A percentile compares a stretch with the other conserved stretches of the same genome.
These are phyloP conservation scores for Molossus alvarezi DNA, from an alignment of 2,797 vertebrate genomes.

Conservation along the genomic window DNA sequence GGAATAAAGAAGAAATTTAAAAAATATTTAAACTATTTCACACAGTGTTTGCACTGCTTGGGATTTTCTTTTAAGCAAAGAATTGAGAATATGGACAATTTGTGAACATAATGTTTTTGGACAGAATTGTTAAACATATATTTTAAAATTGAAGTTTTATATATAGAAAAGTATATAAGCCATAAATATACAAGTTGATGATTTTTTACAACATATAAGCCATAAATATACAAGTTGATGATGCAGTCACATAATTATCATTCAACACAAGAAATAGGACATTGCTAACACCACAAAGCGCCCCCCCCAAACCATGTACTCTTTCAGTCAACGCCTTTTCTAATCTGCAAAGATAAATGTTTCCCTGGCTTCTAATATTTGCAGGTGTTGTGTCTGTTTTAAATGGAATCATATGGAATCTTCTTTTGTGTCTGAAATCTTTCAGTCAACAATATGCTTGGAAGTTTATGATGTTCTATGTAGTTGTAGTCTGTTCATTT, in stretches of 20 bases:
- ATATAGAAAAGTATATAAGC: background rate
- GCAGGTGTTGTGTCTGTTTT: background rate
- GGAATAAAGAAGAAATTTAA: background rate
- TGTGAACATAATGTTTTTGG: background rate
- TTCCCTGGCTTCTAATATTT: background rate
- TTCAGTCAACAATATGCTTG: background rate
- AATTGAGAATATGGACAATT: background rate
- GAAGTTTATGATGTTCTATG: background rate
- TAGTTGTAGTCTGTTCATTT: background rate
- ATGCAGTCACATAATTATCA: background rate
- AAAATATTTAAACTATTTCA: constrained; percentile 11
- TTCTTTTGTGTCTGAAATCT: background rate
- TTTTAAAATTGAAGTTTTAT: background rate
- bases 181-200: background rate
- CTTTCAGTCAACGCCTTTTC: background rate
- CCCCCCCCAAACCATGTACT: background rate
- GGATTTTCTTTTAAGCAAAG: background rate
- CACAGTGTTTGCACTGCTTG: background rate
- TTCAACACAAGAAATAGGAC: background rate
- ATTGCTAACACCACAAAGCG: background rate
- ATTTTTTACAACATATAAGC: background rate
- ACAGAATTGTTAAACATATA: background rate
- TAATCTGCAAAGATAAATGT: background rate
- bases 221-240: background rate
- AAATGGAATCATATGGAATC: background rate